Conservation (phyloP, 2,797 vertebrate genomes). For the Enoplosus armatus region DNA sequence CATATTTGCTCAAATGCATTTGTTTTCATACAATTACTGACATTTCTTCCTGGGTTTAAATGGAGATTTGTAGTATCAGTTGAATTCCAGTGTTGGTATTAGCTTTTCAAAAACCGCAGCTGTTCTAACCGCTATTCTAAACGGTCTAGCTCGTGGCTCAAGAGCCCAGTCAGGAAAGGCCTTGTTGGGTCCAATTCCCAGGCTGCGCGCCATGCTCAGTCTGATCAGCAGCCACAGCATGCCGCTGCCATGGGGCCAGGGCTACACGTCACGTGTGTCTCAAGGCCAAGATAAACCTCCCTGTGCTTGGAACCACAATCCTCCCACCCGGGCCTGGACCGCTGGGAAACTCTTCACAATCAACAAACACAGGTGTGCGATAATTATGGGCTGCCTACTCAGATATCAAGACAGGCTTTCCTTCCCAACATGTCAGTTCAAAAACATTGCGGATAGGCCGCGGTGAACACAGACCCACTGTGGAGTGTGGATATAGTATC, state of each 20-base stretch:
- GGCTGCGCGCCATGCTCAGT: constrained; percentile 59
- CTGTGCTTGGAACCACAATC: constrained; percentile 78
- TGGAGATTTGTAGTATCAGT: constrained; percentile 10
- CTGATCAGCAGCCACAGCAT: constrained; percentile 74
- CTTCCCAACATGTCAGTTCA: constrained; percentile 72
- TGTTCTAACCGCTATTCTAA: constrained; percentile 53
- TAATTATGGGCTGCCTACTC: constrained; percentile 84
- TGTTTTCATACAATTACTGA: constrained; percentile 15
- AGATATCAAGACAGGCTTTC: constrained; percentile 78
- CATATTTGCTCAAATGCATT: not conserved
- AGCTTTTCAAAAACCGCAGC: constrained; percentile 37
- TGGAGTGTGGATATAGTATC: constrained; percentile 59
- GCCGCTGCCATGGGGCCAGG: constrained; percentile 65
- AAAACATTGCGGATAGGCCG: constrained; percentile 72
- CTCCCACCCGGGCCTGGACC: constrained; percentile 78
- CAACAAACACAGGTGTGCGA: constrained; percentile 87
- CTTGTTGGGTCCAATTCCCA: constrained; percentile 72
- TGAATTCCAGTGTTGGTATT: constrained; percentile 22
- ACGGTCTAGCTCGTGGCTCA: constrained; percentile 39
- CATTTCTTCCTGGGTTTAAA: constrained; percentile 25
- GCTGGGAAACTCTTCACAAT: constrained; percentile 85
- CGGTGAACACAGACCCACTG: constrained; percentile 59
- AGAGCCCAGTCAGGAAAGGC: constrained; percentile 63
- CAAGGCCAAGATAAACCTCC: constrained; percentile 88
- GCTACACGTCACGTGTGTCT: constrained; percentile 78